Percentiles rank a stretch among this genome's conserved stretches.
Conservation (phyloP, 2,113 vertebrate genomes). For the Anthoscopus minutus region DNA sequence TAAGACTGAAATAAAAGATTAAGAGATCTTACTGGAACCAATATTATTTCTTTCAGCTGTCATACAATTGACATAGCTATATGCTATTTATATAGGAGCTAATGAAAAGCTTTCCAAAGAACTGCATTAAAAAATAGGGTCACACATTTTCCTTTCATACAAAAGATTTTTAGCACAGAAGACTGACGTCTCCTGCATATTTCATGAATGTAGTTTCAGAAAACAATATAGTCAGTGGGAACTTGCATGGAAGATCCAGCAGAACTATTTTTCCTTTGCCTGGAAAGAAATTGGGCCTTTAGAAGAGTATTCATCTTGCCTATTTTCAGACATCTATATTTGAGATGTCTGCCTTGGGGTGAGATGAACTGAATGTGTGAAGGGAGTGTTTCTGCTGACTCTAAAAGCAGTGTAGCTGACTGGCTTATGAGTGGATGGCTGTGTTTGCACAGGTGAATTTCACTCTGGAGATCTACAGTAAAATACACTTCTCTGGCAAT, state of each 20-base stretch:
- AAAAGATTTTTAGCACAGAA: background rate
- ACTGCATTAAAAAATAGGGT: background rate
- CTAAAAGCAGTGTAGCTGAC: background rate
- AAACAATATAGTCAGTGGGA: background rate
- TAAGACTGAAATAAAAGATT: background rate
- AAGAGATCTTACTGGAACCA: background rate
- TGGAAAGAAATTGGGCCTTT: background rate
- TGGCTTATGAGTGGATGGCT: background rate
- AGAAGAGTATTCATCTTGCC: background rate
- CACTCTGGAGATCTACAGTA: background rate
- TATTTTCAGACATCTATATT: background rate
- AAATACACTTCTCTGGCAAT: background rate
- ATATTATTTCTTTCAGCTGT: background rate
- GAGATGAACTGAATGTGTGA: background rate
- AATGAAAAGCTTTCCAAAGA: background rate
- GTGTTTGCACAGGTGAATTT: background rate
- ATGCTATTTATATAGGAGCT: background rate
- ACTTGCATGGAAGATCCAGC: background rate
- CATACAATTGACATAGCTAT: background rate
- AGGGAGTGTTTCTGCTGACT: background rate
- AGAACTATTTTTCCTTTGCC: background rate
- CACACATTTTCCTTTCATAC: background rate
- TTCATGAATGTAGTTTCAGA: background rate
- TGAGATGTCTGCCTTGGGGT: background rate
- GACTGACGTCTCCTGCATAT: background rate